A percentile compares a stretch with the other conserved stretches of the same genome.
phyloP scores from a whole-genome alignment of 2,797 vertebrate species.

The Crax fasciolata region DNA sequence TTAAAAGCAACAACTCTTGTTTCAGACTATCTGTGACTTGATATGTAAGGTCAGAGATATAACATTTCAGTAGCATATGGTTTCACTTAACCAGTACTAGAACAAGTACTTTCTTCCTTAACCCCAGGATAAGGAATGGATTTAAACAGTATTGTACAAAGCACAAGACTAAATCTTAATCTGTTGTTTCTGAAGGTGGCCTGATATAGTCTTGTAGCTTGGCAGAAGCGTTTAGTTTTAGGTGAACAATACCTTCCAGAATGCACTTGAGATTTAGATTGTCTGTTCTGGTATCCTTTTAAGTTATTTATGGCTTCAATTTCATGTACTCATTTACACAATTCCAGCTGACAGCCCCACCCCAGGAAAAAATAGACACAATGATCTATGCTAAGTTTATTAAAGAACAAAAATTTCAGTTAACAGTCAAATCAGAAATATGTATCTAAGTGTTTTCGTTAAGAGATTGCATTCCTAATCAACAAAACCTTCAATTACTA shows the following conservation, averaged over 20 bases:
- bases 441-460: neutral
- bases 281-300: neutral
- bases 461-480: slow-evolving; percentile 16
- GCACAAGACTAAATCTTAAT: neutral
- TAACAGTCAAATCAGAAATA: slow-evolving; percentile 11
- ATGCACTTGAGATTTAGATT: neutral
- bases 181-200: slow-evolving; percentile 16
- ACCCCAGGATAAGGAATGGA: neutral
- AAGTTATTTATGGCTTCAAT: slow-evolving; percentile 4
- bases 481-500: slow-evolving; percentile 64
- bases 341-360: neutral
- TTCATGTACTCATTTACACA: slow-evolving; percentile 25
- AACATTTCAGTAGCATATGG: slow-evolving; percentile 4
- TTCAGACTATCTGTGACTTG: slow-evolving; percentile 11
- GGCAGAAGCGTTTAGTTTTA: neutral
- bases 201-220: neutral
- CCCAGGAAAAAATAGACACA: neutral
- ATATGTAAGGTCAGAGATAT: neutral
- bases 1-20: slow-evolving; percentile 24
- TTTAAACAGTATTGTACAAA: neutral
- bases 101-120: neutral
- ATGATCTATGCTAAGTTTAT: neutral
- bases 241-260: neutral
- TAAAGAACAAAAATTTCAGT: slow-evolving; percentile 28
- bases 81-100: neutral